phyloP scores from a whole-genome alignment of 1,140 invertebrate species.

The Pogonus chalceus region DNA sequence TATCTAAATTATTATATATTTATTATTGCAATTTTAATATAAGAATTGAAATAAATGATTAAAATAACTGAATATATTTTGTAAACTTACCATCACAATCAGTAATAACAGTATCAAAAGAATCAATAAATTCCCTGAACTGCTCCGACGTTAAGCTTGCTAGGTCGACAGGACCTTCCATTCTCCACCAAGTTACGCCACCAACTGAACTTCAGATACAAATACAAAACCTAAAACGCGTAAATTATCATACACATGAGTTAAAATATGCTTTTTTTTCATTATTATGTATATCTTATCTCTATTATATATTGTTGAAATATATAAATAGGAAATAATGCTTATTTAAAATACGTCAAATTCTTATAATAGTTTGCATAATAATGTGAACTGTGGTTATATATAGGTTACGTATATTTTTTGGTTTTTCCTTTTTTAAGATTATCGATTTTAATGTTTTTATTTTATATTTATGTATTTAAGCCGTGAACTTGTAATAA shows the following conservation, averaged over 20 bases:
- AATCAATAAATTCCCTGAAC: slow-evolving; percentile 17
- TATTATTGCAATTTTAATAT: slow-evolving; percentile 1
- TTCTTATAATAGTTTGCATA: neutral
- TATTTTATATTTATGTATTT: neutral
- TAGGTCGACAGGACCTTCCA: slow-evolving; percentile 7
- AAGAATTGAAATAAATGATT: neutral
- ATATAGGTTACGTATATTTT: neutral
- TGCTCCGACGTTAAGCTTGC: slow-evolving; percentile 9
- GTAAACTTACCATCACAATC: slow-evolving; percentile 26
- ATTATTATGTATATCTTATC: neutral
- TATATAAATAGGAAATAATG: neutral
- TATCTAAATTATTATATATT: neutral
- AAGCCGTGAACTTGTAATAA: neutral
- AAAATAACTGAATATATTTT: slow-evolving; percentile 1
- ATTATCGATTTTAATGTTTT: neutral
- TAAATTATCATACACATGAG: neutral
- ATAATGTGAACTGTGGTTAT: neutral
- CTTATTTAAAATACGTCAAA: neutral
- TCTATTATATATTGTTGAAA: neutral
- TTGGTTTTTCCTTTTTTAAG: neutral
- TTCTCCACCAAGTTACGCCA: neutral
- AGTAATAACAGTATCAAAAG: slow-evolving; percentile 23
- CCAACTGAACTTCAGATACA: too few species aligned
- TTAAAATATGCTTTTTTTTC: neutral
- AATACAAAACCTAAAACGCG: too few species aligned